Base-by-base conservation (phyloP, 1,140 invertebrate species). In the Brachystomella parvula region DNA sequence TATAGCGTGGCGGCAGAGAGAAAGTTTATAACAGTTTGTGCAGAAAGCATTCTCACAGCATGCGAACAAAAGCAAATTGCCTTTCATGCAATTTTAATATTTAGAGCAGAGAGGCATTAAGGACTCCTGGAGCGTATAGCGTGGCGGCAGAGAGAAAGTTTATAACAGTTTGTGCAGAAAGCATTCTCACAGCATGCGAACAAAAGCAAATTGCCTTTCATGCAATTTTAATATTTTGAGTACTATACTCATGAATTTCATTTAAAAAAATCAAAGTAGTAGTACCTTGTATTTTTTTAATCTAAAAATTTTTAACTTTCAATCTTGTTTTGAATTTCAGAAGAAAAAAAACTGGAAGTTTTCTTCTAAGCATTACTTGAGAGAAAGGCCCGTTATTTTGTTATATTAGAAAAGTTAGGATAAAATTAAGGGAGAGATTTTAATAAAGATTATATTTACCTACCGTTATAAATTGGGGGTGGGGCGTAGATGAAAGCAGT, bases 381-480 rank as follows among this genome's bases (percentile, higher is more conserved):
- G 12, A 24, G 49, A 61, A 61, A 61, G 28, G 29, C 24, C 12
- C 2, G 28, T 3, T 26, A 28, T 2, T 29, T 29, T 59, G 19
- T 29, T 29, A 19, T 15, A 21, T 56, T 19, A 56, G 9, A 56
- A 56, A 59, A 59, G 6, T 28, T 63, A n/a, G 12, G 32, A 29
- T 3, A 56, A 3, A 64, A 64, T 30, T 57, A 44, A 53, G 30
- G 47, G 35, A n/a, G 62, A 47, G 24, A 26, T 31, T 35, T 15
- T 9, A n/a, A 61, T 2, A 39, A 19, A 39, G 33, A 9, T 21
- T n/a, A 49, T 2, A 19, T 63, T 24, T 30, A 64, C 62, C 64
- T 69, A 73, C 71, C 71, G 63, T 73, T 70, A 63, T 70, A 73
- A 39, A 70, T 59, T 32, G 71, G 68, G 17, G 65, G 71, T 30